Evolutionary conservation across 2,888 invertebrate genomes (phyloP), one percentile per base, ranked within the genome.

Genomic region (Tachina lurida): DNA sequence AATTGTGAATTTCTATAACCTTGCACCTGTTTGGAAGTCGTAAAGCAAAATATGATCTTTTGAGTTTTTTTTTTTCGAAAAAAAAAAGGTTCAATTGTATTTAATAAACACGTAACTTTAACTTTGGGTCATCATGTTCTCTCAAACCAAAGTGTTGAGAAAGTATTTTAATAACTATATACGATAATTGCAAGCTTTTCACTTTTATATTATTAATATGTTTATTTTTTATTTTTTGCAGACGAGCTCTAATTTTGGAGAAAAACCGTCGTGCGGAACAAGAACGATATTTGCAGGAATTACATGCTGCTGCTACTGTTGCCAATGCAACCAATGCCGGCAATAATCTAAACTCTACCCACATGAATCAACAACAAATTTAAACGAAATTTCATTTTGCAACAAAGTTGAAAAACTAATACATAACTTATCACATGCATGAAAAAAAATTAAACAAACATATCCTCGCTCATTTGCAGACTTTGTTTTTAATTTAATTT

Each of bases 161-260:
- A 31, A 31, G 31, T 4, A 31, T 31, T 31, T 3, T 4, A 31
- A 31, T 31, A 31, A 7, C 31, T 31, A 31, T 31, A 31, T 31
- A 31, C 31, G 31, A 31, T 31, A 7, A 31, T 31, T 31, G 5
- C 31, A 31, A 31, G 5, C 1, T 31, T 31, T 31, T 2, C 31
- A 31, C 5, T 31, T 7, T 31, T 31, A 7, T 31, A 31, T 9
- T 58, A 45, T 45, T 22, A 45, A 65, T 65, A 22, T 8, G 5
- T n/a, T 39, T 39, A n/a, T 39, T 8, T 22, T n/a, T n/a, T n/a
- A n/a, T n/a, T n/a, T 17, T 67, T 67, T 39, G 31, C 49, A 93
- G 93, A 79, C 92, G 92, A 56, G 92, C 93, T 75, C 87, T 93
- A 65, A 92, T 92, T 84, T 89, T 92, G 62, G 92, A 93, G 87